These are phyloP conservation scores for Myiothlypis coronata DNA, from an alignment of 2,797 vertebrate genomes.

Conservation along the genomic window DNA sequence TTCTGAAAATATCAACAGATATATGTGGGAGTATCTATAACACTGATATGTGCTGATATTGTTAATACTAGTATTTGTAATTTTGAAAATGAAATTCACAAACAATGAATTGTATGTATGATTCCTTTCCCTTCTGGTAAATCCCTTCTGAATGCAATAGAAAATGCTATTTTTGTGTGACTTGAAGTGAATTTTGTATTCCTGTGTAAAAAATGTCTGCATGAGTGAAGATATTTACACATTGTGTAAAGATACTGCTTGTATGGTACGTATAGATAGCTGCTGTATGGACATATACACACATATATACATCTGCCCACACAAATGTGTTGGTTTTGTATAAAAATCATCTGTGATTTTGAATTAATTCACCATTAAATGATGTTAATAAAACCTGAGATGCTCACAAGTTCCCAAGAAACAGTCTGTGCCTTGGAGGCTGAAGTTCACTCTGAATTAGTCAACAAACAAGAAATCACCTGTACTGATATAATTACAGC, in stretches of 20 bases:
- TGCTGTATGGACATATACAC: neutral
- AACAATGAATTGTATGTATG: neutral
- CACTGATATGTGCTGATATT: neutral
- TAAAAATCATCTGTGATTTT: neutral
- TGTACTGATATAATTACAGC: neutral
- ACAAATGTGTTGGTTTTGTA: neutral
- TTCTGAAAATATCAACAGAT: neutral
- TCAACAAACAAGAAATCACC: neutral
- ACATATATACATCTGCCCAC: fast-evolving
- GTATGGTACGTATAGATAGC: neutral
- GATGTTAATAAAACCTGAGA: neutral
- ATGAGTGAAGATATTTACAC: neutral
- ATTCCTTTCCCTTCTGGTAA: neutral
- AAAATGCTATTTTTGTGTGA: neutral
- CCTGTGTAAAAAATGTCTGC: neutral
- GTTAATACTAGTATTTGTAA: neutral
- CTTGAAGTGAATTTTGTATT: neutral
- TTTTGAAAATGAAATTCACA: conserved; percentile 38
- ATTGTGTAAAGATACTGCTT: neutral
- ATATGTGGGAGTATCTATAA: neutral
- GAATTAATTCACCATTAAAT: neutral
- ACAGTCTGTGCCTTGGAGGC: neutral
- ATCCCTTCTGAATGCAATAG: neutral
- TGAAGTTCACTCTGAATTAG: neutral
- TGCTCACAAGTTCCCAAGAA: neutral